Evolutionary conservation across 2,113 vertebrate genomes (phyloP), one percentile per base, ranked within the genome.

Genomic region (Limanda limanda): DNA sequence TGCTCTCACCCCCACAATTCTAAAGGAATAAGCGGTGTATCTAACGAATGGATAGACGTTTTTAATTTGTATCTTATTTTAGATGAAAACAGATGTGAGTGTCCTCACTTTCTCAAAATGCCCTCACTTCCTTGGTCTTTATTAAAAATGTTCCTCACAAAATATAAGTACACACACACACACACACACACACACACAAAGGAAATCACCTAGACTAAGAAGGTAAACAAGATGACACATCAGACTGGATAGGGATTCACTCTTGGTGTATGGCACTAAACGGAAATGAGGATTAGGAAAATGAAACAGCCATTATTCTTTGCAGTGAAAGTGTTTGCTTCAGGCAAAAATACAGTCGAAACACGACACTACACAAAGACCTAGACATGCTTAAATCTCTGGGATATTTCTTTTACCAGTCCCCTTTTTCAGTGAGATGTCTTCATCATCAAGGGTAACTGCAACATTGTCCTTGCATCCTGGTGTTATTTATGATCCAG

Each of bases 401-500:
- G 57, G 24, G 52, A 60, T 67, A 60, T 68, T 51, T 42, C 40
- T 67, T 67, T 67, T 62, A 27, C 54, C 13, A 21, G 57, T 45
- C 47, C 63, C 17, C 42, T 68, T 2, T 75, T 67, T 75, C 31
- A 56, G 48, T 20, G 56, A 71, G 66, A 61, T 23, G 51, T 80
- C 79, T 72, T 80, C 48, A 76, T 85, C 61, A 71, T 61, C 68
- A 63, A 76, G 45, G 21, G 35, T 65, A 68, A 42, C 58, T 24
- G 71, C 37, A 45, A 78, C 51, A 25, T 51, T 63, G 77, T 85
- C 71, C 76, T 87, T 86, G 71, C 14, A 62, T 87, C 42, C 37
- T 18, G 20, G 12, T 37, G 58, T 82, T 72, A 70, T 82, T 82
- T 75, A 84, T 77, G 68, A 62, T 62, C 11, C 60, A 42, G 40